Evolutionary conservation across 2,113 vertebrate genomes (phyloP).

Genomic region (Leucosticte australis): DNA sequence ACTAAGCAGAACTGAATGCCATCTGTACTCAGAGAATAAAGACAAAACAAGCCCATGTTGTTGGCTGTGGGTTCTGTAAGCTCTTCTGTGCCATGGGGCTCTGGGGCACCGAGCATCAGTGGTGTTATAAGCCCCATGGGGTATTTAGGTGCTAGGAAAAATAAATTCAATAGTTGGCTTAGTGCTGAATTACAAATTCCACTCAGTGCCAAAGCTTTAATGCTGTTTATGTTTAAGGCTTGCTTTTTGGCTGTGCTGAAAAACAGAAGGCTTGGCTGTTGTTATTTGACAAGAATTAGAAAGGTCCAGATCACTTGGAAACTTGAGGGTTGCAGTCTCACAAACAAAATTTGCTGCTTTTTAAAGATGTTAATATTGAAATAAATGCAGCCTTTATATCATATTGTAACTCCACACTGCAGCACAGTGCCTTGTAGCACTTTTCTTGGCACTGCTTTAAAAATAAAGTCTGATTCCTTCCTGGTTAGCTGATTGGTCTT

Average conservation of each 20-base stretch:
- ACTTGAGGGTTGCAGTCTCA: neutral
- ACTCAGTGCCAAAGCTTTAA: neutral
- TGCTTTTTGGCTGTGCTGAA: neutral
- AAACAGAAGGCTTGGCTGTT: conserved; percentile 11
- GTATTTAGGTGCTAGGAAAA: neutral
- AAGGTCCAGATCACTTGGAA: neutral
- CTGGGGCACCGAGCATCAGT: neutral
- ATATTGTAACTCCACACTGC: neutral
- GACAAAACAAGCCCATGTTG: conserved; percentile 11
- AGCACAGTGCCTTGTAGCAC: neutral
- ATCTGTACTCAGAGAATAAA: conserved; percentile 28
- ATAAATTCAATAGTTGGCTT: conserved; percentile 7
- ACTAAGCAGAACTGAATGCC: conserved; percentile 3
- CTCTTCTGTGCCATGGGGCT: neutral
- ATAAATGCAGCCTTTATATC: neutral
- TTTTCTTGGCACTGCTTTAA: neutral
- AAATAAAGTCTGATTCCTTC: neutral
- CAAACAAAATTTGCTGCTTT: neutral
- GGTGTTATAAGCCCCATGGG: neutral
- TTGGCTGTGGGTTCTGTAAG: neutral
- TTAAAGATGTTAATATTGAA: neutral
- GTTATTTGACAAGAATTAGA: neutral
- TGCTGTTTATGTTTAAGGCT: conserved; percentile 6
- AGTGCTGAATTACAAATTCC: neutral
- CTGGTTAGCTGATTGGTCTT: neutral